Evolutionary conservation across 2,888 invertebrate genomes (phyloP).

Genomic region (Caenorhabditis doughertyi): DNA sequence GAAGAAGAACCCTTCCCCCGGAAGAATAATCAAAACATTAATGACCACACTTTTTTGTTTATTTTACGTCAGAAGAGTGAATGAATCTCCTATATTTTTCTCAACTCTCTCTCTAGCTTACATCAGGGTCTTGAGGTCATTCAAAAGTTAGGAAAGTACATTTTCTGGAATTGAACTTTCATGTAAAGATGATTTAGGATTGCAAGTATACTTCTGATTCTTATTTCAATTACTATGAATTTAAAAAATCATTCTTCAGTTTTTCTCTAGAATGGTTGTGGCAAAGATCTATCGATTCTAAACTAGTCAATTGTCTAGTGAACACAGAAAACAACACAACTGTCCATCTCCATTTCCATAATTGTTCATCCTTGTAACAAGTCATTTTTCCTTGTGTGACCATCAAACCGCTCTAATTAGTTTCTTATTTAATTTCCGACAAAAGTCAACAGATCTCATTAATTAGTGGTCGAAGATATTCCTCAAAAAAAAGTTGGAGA

Average conservation of each 20-base stretch:
- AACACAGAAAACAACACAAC: slow-evolving; percentile 13
- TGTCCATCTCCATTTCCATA: slow-evolving; percentile 22
- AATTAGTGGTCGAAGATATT: slow-evolving; percentile 53
- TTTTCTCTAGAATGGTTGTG: no score
- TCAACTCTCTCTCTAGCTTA: slow-evolving; percentile 1
- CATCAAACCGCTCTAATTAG: slow-evolving; percentile 17
- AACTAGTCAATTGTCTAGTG: slow-evolving; percentile 14
- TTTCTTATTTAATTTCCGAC: slow-evolving; percentile 13
- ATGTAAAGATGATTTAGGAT: no score
- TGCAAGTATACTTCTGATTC: no score
- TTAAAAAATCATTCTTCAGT: no score
- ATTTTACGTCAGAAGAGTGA: slow-evolving; percentile 16
- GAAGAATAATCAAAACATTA: slow-evolving; percentile 59
- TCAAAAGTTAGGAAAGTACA: no score
- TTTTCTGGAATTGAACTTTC: no score
- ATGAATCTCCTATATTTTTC: slow-evolving; percentile 5
- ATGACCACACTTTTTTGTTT: slow-evolving; percentile 50
- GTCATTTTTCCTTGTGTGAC: slow-evolving; percentile 1
- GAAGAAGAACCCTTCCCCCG: slow-evolving; percentile 24
- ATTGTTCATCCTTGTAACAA: slow-evolving; percentile 16
- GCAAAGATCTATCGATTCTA: background rate
- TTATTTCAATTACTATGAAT: no score
- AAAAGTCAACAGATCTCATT: slow-evolving; percentile 35
- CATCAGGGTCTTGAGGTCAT: no score
- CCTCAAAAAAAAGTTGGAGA: slow-evolving; percentile 20